A percentile compares a stretch with the other conserved stretches of the same genome.
These are phyloP conservation scores for Tympanuchus pallidicinctus DNA, from an alignment of 2,113 vertebrate genomes.

Conservation along the genomic window DNA sequence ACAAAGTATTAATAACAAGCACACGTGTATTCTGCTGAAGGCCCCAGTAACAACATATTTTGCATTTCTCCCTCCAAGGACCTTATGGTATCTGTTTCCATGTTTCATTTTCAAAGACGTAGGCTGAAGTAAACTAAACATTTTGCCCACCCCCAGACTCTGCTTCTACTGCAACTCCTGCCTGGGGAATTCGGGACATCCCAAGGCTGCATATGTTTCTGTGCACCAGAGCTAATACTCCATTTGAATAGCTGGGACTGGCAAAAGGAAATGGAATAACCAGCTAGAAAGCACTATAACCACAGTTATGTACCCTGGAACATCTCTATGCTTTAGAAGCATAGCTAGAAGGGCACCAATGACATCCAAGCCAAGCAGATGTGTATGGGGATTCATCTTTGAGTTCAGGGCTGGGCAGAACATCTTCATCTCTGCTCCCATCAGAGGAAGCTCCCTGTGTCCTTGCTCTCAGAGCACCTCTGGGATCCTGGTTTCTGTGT, in stretches of 20 bases:
- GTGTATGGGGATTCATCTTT: not conserved
- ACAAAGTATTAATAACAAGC: not conserved
- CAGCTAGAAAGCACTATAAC: slow-evolving; percentile 1
- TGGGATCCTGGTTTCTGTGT: not conserved
- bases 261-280: slow-evolving; percentile 17
- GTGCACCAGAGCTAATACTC: not conserved
- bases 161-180: not conserved
- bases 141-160: not conserved
- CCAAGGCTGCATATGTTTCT: not conserved
- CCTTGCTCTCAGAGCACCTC: not conserved
- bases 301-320: not conserved
- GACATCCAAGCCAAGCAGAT: not conserved
- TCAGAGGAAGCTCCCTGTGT: not conserved
- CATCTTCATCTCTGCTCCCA: not conserved
- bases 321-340: slow-evolving; percentile 1
- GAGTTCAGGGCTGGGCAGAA: not conserved
- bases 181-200: not conserved
- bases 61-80: slow-evolving; percentile 40
- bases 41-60: slow-evolving; percentile 26
- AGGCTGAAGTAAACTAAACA: not conserved
- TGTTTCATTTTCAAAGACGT: not conserved
- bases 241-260: not conserved
- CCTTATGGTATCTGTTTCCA: not conserved
- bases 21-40: not conserved
- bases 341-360: not conserved